Evolutionary conservation across 2,113 vertebrate species (phyloP).

Genomic region (Cacatua alba): DNA sequence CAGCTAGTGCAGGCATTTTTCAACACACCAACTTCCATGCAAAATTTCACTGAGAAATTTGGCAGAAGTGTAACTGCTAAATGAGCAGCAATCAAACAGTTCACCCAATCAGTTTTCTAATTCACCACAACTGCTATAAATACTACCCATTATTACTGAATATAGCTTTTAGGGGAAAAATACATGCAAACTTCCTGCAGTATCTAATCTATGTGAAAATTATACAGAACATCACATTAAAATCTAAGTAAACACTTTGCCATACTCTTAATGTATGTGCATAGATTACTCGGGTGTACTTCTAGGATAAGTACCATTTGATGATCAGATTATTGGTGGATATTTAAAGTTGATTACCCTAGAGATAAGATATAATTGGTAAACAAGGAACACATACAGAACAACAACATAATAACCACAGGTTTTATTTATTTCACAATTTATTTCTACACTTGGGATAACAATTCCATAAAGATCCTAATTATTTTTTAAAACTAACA

Average conservation of each 20-base stretch:
- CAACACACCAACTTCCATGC: background rate
- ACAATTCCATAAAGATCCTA: background rate
- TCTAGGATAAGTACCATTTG: slow-evolving; percentile 31
- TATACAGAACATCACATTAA: slow-evolving; percentile 56
- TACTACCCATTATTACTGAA: slow-evolving; percentile 32
- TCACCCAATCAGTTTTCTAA: slow-evolving; percentile 46
- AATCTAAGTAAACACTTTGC: slow-evolving; percentile 37
- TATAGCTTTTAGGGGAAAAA: slow-evolving; percentile 27
- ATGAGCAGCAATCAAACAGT: slow-evolving; percentile 47
- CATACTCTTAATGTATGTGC: slow-evolving; percentile 44
- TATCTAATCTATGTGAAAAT: slow-evolving; percentile 53
- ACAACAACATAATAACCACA: slow-evolving; percentile 26
- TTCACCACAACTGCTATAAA: slow-evolving; percentile 58
- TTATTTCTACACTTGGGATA: background rate
- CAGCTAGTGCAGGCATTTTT: background rate
- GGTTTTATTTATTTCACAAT: background rate
- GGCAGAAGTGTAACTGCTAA: background rate
- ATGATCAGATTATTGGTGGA: slow-evolving; percentile 30
- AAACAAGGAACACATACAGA: slow-evolving; percentile 54
- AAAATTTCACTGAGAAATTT: background rate
- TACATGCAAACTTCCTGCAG: slow-evolving; percentile 31
- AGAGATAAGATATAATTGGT: slow-evolving; percentile 57
- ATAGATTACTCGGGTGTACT: slow-evolving; percentile 44
- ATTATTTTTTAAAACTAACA: background rate
- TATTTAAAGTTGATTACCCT: slow-evolving; percentile 66